phyloP scores from a whole-genome alignment of 2,113 vertebrate genomes.

The Dasypus novemcinctus region DNA sequence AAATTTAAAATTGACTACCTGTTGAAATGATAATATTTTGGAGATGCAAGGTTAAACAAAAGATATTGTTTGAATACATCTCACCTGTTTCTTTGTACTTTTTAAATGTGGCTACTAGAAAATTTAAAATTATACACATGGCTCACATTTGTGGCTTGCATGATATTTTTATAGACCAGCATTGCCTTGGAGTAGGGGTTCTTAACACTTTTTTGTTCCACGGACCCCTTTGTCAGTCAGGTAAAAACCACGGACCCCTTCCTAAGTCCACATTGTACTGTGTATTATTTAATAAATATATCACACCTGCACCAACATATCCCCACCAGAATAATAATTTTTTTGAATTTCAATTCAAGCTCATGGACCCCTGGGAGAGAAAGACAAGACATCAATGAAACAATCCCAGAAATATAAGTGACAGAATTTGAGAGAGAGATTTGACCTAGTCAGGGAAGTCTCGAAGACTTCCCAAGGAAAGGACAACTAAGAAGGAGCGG shows the following conservation, averaged over 20 bases:
- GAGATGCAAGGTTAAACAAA: rapidly evolving
- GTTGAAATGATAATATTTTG: rapidly evolving
- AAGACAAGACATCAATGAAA: neutral
- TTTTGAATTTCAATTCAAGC: too few relatives aligned
- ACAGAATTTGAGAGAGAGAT: neutral
- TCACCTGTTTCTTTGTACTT: neutral
- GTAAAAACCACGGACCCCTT: too few relatives aligned
- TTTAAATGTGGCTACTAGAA: neutral
- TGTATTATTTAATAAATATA: too few relatives aligned
- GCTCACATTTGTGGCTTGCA: rapidly evolving
- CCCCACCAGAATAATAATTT: too few relatives aligned
- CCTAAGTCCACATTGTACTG: too few relatives aligned
- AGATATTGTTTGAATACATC: too few relatives aligned
- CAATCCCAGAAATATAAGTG: rapidly evolving
- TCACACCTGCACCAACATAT: too few relatives aligned
- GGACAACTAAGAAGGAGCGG: neutral
- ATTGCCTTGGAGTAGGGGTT: neutral
- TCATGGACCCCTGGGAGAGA: neutral
- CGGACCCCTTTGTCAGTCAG: too few relatives aligned
- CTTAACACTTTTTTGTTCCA: too few relatives aligned
- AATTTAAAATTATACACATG: too few relatives aligned
- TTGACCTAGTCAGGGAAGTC: neutral
- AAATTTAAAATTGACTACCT: too few relatives aligned
- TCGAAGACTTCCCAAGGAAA: neutral
- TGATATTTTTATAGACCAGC: neutral